A percentile compares a stretch with the other conserved stretches of the same genome.
These are phyloP conservation scores for Coreoperca whiteheadi DNA, from an alignment of 2,113 vertebrate genomes.

Conservation along the genomic window DNA sequence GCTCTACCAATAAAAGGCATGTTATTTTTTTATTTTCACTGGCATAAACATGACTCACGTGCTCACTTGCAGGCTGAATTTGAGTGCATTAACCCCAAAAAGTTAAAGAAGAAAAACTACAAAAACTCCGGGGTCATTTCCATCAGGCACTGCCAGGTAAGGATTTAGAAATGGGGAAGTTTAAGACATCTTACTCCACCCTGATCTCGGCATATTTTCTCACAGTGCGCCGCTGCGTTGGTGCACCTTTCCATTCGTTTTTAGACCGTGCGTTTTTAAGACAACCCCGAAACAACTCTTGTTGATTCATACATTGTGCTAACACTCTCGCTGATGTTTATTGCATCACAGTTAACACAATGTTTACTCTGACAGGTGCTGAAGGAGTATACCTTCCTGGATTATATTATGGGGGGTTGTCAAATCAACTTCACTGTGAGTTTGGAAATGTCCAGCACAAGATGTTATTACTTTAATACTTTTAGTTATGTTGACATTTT, in stretches of 20 bases:
- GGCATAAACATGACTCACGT: neutral
- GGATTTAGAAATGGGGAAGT: neutral
- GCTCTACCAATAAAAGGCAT: neutral
- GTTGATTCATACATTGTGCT: neutral
- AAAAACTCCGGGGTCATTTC: conserved; percentile 95
- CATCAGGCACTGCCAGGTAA: conserved; percentile 92
- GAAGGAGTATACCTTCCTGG: conserved; percentile 92
- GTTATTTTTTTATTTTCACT: neutral
- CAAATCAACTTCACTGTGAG: conserved; percentile 96
- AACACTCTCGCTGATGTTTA: neutral
- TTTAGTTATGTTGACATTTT: neutral
- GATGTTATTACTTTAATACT: neutral
- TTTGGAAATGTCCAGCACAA: conserved; percentile 33
- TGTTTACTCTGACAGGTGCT: conserved; percentile 81
- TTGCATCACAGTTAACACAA: neutral
- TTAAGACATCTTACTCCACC: neutral
- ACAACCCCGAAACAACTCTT: neutral
- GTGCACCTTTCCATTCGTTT: neutral
- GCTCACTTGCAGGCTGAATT: conserved; percentile 87
- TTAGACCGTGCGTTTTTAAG: neutral
- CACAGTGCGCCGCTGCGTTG: neutral
- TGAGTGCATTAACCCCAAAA: conserved; percentile 92
- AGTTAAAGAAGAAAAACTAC: conserved; percentile 92
- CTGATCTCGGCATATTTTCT: neutral
- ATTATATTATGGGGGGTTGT: conserved; percentile 96